Evolutionary conservation across 2,888 invertebrate genomes (phyloP).

Genomic region (Melitaea athalia): DNA sequence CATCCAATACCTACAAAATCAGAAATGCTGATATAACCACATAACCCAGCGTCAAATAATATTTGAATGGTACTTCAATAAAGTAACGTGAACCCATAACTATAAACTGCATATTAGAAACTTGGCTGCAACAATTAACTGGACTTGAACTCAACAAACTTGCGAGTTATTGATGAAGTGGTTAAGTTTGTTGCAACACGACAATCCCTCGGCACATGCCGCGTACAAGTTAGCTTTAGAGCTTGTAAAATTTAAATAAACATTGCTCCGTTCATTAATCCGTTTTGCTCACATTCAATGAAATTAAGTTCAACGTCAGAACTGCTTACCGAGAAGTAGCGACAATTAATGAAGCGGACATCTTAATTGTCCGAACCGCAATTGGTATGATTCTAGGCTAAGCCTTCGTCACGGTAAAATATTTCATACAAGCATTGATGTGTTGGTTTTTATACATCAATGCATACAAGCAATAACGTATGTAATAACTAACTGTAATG

Average conservation of each 20-base stretch:
- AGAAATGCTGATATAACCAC: background rate
- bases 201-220: conserved; percentile 24
- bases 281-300: background rate
- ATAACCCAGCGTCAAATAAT: background rate
- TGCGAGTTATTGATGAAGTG: conserved; percentile 34
- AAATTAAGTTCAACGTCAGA: background rate
- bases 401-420: no score
- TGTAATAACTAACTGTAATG: no score
- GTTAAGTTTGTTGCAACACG: conserved; percentile 29
- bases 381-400: no score
- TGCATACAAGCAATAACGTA: no score
- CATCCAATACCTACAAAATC: background rate
- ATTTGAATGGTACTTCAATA: conserved; percentile 1
- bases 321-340: background rate
- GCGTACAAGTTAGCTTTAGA: conserved; percentile 10
- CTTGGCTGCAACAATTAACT: conserved; percentile 37
- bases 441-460: no score
- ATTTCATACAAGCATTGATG: no score
- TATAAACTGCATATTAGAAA: conserved; percentile 23
- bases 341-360: no score
- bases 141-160: conserved; percentile 28
- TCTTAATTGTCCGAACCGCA: no score
- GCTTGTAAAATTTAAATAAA: conserved; percentile 9
- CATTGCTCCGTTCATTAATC: background rate
- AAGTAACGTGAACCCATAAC: conserved; percentile 11